Base-by-base conservation (phyloP, 2,797 vertebrate genomes). In the Semaprochilodus insignis region DNA sequence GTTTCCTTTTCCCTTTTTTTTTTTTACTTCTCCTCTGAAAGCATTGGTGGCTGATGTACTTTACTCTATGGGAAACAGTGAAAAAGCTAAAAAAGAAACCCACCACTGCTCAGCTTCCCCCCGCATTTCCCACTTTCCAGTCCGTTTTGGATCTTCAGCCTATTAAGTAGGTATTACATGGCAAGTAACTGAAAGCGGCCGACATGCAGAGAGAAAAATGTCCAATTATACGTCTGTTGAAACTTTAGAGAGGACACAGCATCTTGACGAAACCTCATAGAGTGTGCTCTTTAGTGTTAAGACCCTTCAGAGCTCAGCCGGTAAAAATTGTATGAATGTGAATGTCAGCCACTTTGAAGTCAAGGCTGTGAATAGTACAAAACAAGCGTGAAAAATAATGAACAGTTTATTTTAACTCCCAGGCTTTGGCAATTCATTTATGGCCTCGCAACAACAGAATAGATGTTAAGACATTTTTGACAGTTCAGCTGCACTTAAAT, bases 21-120 rank as follows among this genome's bases (percentile, higher is more conserved):
- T 72, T 74, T 69, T 76, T 21, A 31, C 69, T 69, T 34, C 71
- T 59, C 73, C 76, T 84, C 70, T 86, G 69, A 23, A 74, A 84
- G 31, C 73, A 84, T 75, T 77, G 65, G 75, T 81, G 81, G 77
- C 79, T 72, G 17, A 36, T 66, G 19, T 85, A 15, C 74, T 34
- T 77, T 62, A 70, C 19, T 74, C 75, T 78, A 70, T 74, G 73
- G 34, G 67, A 27, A 65, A 74, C 54, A 59, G 51, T 65, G 21
- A 48, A 44, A 80, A 74, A 66, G 40, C 48, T 54, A 34, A 76
- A 81, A 77, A 77, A 36, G 31, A 66, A 19, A 34, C 25, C 74
- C 63, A 65, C 44, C 57, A 60, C 78, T 76, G 19, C 27, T 77
- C 70, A 69, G 74, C 54, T 74, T 77, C 31, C 60, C 16, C 62